These are phyloP conservation scores for Pristionchus japonicus DNA, from an alignment of 2,888 invertebrate species.

Conservation along the genomic window DNA sequence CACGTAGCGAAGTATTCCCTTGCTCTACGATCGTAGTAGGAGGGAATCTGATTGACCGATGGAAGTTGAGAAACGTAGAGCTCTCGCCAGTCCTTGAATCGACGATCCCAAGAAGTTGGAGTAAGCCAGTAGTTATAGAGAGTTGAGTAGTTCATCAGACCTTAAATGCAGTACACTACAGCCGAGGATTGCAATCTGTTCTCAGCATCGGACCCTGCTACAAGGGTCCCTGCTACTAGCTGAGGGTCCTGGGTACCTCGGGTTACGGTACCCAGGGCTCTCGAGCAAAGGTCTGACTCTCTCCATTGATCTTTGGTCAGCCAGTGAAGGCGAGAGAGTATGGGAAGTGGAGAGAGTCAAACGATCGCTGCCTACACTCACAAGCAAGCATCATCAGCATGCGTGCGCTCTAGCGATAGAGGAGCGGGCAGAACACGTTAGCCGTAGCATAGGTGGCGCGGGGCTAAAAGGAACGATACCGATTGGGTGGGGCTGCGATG, in stretches of 20 bases:
- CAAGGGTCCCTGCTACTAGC: conserved; percentile 11
- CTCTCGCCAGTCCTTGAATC: conserved; percentile 55
- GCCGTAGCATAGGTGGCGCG: not conserved
- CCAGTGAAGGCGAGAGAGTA: not conserved
- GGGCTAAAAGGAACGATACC: not conserved
- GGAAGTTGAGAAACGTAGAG: conserved; percentile 21
- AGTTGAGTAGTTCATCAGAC: conserved; percentile 63
- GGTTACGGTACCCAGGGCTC: not conserved
- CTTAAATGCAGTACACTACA: conserved; percentile 51
- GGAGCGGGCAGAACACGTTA: conserved; percentile 48
- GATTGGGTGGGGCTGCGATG: not conserved
- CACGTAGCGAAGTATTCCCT: conserved; percentile 43
- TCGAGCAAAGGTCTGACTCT: not conserved
- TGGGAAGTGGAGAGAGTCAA: not conserved
- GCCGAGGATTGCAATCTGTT: not conserved
- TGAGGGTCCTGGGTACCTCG: not conserved
- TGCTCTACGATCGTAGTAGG: conserved; percentile 6
- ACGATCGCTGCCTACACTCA: not conserved
- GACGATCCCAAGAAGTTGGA: conserved; percentile 65
- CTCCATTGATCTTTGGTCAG: not conserved
- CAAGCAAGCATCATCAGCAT: not conserved
- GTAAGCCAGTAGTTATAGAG: conserved; percentile 68
- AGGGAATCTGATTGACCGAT: not conserved
- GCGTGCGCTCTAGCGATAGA: conserved; percentile 17
- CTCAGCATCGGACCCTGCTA: conserved; percentile 8